phyloP scores from a whole-genome alignment of 2,797 vertebrate species.

The Notolepis coatsorum region DNA sequence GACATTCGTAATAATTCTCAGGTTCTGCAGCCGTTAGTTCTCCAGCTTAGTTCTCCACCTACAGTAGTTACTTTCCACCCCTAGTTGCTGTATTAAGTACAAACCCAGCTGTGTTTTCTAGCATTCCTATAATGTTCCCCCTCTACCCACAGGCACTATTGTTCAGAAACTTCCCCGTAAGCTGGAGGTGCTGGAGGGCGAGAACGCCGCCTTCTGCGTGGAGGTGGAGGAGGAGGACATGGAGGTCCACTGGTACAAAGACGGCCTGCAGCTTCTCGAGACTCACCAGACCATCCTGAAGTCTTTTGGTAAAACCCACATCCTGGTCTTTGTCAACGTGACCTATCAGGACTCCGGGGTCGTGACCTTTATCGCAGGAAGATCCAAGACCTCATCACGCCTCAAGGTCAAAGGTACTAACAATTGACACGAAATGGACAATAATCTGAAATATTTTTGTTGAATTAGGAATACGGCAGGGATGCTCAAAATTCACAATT shows the following conservation, averaged over 20 bases:
- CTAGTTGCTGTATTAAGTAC: too few species aligned
- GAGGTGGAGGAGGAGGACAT: slow-evolving; percentile 87
- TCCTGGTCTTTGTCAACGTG: slow-evolving; percentile 93
- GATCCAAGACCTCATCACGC: slow-evolving; percentile 89
- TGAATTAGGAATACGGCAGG: too few species aligned
- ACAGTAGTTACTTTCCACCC: too few species aligned
- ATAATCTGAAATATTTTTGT: too few species aligned
- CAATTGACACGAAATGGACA: too few species aligned
- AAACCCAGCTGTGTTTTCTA: too few species aligned
- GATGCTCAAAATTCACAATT: too few species aligned
- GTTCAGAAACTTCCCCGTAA: slow-evolving; percentile 90
- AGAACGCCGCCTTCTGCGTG: slow-evolving; percentile 93
- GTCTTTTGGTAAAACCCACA: slow-evolving; percentile 92
- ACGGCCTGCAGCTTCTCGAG: slow-evolving; percentile 85
- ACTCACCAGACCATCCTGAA: slow-evolving; percentile 87
- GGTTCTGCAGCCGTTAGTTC: too few species aligned
- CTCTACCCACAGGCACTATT: slow-evolving; percentile 84
- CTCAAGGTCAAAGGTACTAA: slow-evolving; percentile 93
- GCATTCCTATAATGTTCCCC: background rate
- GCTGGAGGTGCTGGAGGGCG: slow-evolving; percentile 92
- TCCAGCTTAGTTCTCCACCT: too few species aligned
- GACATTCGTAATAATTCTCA: too few species aligned
- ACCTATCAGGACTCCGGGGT: slow-evolving; percentile 89
- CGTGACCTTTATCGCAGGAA: slow-evolving; percentile 87
- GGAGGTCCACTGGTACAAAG: slow-evolving; percentile 89